Conservation (phyloP, 2,113 vertebrate species). For the Neolamprologus sp. region DNA sequence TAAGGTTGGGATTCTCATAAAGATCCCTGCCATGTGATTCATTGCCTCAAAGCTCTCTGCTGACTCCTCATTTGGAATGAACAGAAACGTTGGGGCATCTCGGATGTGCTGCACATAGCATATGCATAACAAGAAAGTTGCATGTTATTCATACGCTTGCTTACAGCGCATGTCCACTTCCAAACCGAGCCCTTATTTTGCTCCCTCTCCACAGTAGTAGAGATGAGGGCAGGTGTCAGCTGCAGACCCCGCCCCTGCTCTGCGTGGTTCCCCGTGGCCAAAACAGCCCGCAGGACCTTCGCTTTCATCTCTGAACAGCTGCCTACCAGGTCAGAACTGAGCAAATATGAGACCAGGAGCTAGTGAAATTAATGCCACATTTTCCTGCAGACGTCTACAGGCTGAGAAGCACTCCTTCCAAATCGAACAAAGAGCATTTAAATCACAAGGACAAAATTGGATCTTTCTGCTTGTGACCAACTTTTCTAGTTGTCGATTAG, state of each 20-base stretch:
- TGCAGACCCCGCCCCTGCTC: constrained; percentile 4
- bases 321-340: constrained; percentile 17
- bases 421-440: background rate
- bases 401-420: background rate
- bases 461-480: background rate
- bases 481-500: background rate
- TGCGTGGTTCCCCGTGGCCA: background rate
- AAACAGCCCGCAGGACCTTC: constrained; percentile 2
- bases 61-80: constrained; percentile 1
- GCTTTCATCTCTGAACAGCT: constrained; percentile 50
- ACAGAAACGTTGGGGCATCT: background rate
- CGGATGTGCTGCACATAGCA: background rate
- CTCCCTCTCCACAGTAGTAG: background rate
- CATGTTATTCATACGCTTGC: background rate
- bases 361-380: constrained; percentile 30
- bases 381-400: background rate
- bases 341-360: constrained; percentile 22
- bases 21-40: background rate
- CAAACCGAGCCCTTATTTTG: constrained; percentile 2
- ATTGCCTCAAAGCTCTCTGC: background rate
- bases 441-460: background rate
- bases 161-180: background rate
- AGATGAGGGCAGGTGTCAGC: constrained; percentile 25
- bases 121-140: background rate
- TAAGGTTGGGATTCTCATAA: constrained; percentile 12